Evolutionary conservation across 2,797 vertebrate genomes (phyloP).

Genomic region (Girardinus metallicus): DNA sequence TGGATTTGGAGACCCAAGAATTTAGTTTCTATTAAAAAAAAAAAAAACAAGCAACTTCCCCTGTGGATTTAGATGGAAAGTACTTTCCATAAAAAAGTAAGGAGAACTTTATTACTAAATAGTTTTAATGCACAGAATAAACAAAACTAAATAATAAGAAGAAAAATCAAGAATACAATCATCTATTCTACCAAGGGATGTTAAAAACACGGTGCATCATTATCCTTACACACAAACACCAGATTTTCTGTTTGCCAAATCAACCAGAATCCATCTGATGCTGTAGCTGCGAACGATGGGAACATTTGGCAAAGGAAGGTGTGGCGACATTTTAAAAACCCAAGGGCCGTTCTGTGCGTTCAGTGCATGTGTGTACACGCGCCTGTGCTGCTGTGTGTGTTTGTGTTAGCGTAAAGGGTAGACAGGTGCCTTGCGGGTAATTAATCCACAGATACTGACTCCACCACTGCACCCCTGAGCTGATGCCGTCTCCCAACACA

Average conservation of each 20-base stretch:
- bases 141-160: not conserved
- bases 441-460: constrained; percentile 65
- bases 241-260: constrained; percentile 6
- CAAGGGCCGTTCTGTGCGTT: constrained; percentile 44
- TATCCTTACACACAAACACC: not conserved
- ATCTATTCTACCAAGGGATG: not conserved
- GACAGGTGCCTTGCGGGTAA: constrained; percentile 74
- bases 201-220: not conserved
- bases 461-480: constrained; percentile 44
- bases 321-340: constrained; percentile 68
- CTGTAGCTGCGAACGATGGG: constrained; percentile 4
- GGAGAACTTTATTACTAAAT: not conserved
- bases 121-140: not conserved
- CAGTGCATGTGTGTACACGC: constrained; percentile 12
- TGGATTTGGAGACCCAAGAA: not conserved
- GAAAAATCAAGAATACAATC: not conserved
- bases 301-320: constrained; percentile 44
- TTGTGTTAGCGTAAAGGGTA: constrained; percentile 62
- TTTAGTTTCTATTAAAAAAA: not conserved
- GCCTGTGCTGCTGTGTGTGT: constrained; percentile 9
- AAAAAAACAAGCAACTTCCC: not conserved
- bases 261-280: constrained; percentile 3
- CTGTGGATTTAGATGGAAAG: not conserved
- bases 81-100: not conserved
- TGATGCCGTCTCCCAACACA: constrained; percentile 23